Evolutionary conservation across 2,113 vertebrate species (phyloP).

Genomic region (Lichenostomus cassidix): DNA sequence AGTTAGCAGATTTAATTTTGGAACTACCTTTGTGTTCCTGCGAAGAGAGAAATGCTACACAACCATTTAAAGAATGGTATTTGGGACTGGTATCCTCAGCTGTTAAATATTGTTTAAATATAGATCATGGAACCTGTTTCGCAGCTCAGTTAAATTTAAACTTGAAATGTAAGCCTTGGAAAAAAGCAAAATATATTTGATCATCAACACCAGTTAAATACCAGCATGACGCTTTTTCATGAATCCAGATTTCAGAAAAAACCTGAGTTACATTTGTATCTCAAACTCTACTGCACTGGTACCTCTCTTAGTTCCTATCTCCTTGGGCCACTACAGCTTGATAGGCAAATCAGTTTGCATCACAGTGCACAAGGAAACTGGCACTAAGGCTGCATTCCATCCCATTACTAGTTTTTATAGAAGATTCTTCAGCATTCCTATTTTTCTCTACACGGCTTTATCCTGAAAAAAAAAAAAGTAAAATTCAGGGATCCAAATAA

Average conservation of each 20-base stretch:
- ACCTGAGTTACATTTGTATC: neutral
- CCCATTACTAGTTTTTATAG: neutral
- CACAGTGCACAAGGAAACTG: neutral
- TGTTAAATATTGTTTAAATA: conserved; percentile 21
- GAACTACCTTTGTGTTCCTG: neutral
- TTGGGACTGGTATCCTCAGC: neutral
- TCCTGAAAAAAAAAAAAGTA: neutral
- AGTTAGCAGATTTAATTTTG: neutral
- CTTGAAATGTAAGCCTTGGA: neutral
- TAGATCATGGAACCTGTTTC: conserved; percentile 4
- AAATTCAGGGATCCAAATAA: neutral
- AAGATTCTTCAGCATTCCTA: neutral
- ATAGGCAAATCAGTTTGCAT: neutral
- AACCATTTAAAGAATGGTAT: neutral
- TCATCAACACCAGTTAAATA: neutral
- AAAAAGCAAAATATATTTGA: neutral
- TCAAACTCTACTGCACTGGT: neutral
- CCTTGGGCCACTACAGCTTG: neutral
- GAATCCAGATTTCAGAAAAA: neutral
- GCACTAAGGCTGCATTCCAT: neutral
- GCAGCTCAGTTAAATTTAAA: conserved; percentile 25
- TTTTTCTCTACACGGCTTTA: neutral
- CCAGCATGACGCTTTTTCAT: neutral
- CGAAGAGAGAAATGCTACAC: neutral
- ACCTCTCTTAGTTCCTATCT: neutral